phyloP scores from a whole-genome alignment of 2,888 invertebrate genomes.

The Mythimna vitellina region DNA sequence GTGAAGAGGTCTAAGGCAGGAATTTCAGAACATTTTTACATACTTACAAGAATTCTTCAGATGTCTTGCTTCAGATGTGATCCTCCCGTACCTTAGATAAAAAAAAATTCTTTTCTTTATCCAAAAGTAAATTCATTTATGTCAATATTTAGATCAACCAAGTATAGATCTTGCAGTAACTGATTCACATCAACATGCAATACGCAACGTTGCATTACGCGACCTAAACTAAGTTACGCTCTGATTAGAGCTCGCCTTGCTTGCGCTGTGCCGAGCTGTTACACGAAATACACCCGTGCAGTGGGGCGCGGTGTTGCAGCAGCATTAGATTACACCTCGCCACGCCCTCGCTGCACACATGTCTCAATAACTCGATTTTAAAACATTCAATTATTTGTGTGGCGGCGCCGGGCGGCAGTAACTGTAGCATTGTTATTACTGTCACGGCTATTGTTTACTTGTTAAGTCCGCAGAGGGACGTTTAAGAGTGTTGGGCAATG shows the following conservation, averaged over 20 bases:
- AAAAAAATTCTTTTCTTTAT: too few relatives aligned
- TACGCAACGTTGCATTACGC: conserved; percentile 11
- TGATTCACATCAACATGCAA: background rate
- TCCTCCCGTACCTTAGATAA: too few relatives aligned
- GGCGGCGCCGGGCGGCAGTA: conserved; percentile 32
- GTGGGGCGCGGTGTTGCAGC: conserved; percentile 77
- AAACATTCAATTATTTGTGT: conserved; percentile 56
- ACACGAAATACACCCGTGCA: background rate
- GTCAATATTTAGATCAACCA: background rate
- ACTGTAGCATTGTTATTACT: conserved; percentile 53
- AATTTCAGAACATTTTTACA: background rate
- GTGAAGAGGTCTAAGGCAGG: background rate
- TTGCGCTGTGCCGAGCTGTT: conserved; percentile 49
- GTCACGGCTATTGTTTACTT: conserved; percentile 52
- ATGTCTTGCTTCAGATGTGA: background rate
- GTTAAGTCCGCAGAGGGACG: conserved; percentile 26
- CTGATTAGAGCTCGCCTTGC: conserved; percentile 38
- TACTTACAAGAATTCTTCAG: background rate
- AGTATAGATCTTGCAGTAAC: background rate
- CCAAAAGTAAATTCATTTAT: background rate
- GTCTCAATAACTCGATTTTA: conserved; percentile 56
- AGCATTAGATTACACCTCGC: conserved; percentile 80
- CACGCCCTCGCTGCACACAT: conserved; percentile 60
- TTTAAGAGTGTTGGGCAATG: conserved; percentile 35
- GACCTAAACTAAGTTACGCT: conserved; percentile 26